phyloP scores from a whole-genome alignment of 2,113 vertebrate genomes.

The Megaptera novaeangliae region DNA sequence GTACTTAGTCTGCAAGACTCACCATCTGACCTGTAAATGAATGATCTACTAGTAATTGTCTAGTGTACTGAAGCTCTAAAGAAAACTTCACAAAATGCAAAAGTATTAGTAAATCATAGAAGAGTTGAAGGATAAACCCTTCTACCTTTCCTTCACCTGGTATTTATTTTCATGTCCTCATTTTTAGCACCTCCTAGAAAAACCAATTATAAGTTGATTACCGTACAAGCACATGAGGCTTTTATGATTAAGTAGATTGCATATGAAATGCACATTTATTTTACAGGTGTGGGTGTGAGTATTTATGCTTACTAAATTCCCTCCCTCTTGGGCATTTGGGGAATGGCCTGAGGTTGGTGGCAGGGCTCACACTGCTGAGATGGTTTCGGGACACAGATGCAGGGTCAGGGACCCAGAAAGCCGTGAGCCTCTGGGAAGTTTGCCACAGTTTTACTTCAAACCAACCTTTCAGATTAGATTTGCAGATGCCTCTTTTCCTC shows the following conservation, averaged over 20 bases:
- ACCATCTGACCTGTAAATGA: background rate
- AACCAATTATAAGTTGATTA: background rate
- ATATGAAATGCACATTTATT: background rate
- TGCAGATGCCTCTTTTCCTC: background rate
- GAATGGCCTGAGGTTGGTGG: background rate
- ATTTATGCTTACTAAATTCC: too few species aligned
- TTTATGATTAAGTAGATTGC: background rate
- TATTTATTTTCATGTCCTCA: background rate
- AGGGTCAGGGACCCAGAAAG: constrained; percentile 26
- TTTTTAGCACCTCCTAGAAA: background rate
- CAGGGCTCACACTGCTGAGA: background rate
- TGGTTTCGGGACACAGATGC: background rate
- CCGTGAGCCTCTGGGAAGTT: background rate
- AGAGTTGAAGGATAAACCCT: background rate
- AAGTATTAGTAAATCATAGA: background rate
- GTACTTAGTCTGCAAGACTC: background rate
- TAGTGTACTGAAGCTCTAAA: background rate
- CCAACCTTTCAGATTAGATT: constrained; percentile 35
- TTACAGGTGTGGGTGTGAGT: background rate
- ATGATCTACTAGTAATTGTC: too few species aligned
- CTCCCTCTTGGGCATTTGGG: accelerated
- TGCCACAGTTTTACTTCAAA: constrained; percentile 37
- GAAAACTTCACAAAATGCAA: background rate
- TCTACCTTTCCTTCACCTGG: background rate
- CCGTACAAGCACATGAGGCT: background rate